phyloP scores from a whole-genome alignment of 2,113 vertebrate species.

The Halichoeres trimaculatus region DNA sequence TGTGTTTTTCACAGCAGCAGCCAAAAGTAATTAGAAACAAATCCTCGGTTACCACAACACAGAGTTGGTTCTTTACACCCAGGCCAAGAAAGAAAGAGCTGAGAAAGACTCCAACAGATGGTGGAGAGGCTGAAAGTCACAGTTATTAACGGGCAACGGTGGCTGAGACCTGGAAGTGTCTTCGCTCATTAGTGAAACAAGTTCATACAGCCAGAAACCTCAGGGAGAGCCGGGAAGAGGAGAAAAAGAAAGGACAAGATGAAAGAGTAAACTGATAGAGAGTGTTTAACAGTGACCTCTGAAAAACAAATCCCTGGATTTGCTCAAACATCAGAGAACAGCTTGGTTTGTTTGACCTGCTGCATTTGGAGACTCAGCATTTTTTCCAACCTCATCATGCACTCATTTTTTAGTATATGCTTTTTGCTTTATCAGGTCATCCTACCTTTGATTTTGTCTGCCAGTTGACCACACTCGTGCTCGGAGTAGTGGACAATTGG shows the following conservation, averaged over 20 bases:
- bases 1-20: constrained; percentile 41
- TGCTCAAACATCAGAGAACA: constrained; percentile 28
- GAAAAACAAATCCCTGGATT: constrained; percentile 37
- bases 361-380: constrained; percentile 13
- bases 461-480: constrained; percentile 92
- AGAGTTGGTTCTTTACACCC: constrained; percentile 24
- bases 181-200: constrained; percentile 70
- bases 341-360: constrained; percentile 26
- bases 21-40: constrained; percentile 59
- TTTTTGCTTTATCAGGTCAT: neutral
- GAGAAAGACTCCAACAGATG: constrained; percentile 60
- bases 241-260: constrained; percentile 1
- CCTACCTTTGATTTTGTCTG: constrained; percentile 95
- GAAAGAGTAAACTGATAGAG: constrained; percentile 27
- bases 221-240: constrained; percentile 39
- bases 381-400: no score
- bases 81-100: constrained; percentile 24
- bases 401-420: no score
- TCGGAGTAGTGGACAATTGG: constrained; percentile 95
- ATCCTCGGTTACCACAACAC: constrained; percentile 23
- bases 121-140: constrained; percentile 53
- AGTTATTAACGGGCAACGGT: constrained; percentile 51
- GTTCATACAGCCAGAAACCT: constrained; percentile 66
- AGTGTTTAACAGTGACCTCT: constrained; percentile 37
- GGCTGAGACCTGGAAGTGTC: constrained; percentile 70